Percentiles rank a stretch among this genome's conserved stretches.
Conservation (phyloP, 2,113 vertebrate species). For the Chionomys nivalis region DNA sequence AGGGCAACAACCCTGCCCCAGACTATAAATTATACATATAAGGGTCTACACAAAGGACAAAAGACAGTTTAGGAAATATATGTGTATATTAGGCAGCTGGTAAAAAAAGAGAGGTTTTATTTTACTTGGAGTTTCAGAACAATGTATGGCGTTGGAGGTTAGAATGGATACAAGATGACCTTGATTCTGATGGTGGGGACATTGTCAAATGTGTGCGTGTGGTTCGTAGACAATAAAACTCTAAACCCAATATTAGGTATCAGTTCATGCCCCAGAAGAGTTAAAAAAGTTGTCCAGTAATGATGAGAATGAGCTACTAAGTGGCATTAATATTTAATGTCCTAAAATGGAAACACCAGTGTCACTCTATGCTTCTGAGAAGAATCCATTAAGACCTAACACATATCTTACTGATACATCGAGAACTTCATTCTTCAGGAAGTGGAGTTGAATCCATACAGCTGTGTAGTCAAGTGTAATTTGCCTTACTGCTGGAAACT, state of each 20-base stretch:
- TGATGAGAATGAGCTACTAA: background rate
- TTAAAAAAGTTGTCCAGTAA: slow-evolving; percentile 28
- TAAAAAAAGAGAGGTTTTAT: slow-evolving; percentile 26
- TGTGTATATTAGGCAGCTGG: background rate
- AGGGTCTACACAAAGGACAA: background rate
- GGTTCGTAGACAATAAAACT: background rate
- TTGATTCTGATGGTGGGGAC: background rate
- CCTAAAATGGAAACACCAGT: background rate
- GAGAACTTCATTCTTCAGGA: slow-evolving; percentile 35
- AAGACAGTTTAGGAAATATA: background rate
- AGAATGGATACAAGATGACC: background rate
- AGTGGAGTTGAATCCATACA: background rate
- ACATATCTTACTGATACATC: slow-evolving; percentile 20
- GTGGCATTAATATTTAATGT: slow-evolving; percentile 27
- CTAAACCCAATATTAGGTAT: slow-evolving; percentile 5
- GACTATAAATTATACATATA: background rate
- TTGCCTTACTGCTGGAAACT: background rate
- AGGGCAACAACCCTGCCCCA: background rate
- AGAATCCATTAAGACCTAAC: background rate
- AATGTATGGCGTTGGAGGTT: background rate
- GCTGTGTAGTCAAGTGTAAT: background rate
- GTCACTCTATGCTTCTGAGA: background rate
- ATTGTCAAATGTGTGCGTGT: background rate
- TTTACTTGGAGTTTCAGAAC: slow-evolving; percentile 34
- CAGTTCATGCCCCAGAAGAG: background rate